phyloP scores from a whole-genome alignment of 2,797 vertebrate genomes.

The Glossophaga mutica region DNA sequence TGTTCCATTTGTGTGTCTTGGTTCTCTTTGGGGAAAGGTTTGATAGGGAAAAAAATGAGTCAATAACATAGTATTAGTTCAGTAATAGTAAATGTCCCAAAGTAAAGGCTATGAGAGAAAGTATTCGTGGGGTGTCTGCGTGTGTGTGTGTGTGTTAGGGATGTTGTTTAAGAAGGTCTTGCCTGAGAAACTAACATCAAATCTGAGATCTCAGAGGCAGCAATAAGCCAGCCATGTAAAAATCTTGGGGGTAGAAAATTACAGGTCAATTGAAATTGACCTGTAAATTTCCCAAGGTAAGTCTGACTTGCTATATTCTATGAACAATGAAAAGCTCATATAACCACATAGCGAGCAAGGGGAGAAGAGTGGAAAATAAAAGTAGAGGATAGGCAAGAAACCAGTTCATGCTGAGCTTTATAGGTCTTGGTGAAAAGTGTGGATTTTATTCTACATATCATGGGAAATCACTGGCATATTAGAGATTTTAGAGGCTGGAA shows the following conservation, averaged over 20 bases:
- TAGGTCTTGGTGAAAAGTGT: neutral
- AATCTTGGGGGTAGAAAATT: neutral
- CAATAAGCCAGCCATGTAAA: neutral
- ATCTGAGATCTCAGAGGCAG: neutral
- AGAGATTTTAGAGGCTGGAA: neutral
- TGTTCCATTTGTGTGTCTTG: neutral
- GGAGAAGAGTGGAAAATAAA: neutral
- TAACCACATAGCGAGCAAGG: neutral
- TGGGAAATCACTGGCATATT: neutral
- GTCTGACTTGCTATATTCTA: neutral
- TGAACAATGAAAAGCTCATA: neutral
- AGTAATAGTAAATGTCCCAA: neutral
- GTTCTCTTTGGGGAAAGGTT: neutral
- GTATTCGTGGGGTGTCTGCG: too few relatives aligned
- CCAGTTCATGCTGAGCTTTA: neutral
- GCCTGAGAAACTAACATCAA: neutral
- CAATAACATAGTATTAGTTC: neutral
- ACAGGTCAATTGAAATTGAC: neutral
- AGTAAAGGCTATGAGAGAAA: neutral
- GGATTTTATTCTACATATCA: neutral
- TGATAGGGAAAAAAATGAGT: neutral
- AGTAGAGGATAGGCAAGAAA: neutral
- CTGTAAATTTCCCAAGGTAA: neutral
- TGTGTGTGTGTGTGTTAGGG: neutral
- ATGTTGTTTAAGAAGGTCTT: neutral